These are phyloP conservation scores for Steinernema khuongi DNA, from an alignment of 1,140 invertebrate species.

Conservation along the genomic window DNA sequence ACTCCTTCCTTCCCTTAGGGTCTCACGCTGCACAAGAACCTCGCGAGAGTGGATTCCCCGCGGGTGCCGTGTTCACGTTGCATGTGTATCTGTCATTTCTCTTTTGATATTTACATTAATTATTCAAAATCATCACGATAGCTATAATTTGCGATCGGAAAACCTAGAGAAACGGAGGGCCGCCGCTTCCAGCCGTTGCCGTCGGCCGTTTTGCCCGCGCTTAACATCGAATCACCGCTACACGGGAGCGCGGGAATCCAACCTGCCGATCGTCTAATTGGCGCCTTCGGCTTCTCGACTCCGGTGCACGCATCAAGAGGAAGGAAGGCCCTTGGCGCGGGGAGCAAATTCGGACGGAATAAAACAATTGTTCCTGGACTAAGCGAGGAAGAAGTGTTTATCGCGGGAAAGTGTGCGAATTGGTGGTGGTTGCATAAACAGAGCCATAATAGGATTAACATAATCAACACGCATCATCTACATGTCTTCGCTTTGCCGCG, in stretches of 20 bases:
- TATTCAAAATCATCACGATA: conserved; percentile 16
- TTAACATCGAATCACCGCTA: background rate
- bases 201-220: background rate
- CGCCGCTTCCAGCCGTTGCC: background rate
- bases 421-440: conserved; percentile 11
- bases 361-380: background rate
- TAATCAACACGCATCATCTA: conserved; percentile 12
- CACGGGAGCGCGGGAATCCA: background rate
- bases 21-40: background rate
- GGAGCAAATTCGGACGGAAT: background rate
- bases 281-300: background rate
- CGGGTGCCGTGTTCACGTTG: conserved; percentile 2
- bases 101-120: conserved; percentile 22
- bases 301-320: background rate
- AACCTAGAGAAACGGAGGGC: background rate
- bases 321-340: background rate
- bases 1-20: background rate
- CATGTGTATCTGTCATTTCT: conserved; percentile 17
- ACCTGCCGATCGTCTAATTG: background rate
- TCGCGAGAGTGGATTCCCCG: background rate
- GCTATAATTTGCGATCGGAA: background rate
- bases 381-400: conserved; percentile 4
- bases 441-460: conserved; percentile 17
- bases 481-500: background rate
- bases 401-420: background rate